phyloP scores from a whole-genome alignment of 2,113 vertebrate species.

The Morone chrysops region DNA sequence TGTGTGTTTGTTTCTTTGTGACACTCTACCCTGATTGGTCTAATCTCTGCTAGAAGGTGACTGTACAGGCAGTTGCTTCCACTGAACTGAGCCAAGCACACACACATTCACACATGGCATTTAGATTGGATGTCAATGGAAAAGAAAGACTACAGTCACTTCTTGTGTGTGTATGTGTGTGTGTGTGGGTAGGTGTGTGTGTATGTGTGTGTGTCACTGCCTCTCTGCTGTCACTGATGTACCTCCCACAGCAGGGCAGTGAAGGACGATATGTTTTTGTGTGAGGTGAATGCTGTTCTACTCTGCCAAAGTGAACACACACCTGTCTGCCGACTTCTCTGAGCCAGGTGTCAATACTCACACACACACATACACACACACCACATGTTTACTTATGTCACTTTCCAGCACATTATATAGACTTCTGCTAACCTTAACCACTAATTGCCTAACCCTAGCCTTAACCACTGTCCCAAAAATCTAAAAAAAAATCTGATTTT shows the following conservation, averaged over 20 bases:
- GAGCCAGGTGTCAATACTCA: conserved; percentile 22
- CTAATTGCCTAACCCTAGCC: too few species aligned
- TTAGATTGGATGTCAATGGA: neutral
- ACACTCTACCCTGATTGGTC: neutral
- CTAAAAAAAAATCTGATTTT: too few species aligned
- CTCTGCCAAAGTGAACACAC: conserved; percentile 3
- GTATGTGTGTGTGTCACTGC: conserved; percentile 14
- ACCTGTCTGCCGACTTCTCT: conserved; percentile 19
- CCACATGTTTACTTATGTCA: too few species aligned
- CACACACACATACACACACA: conserved; percentile 22
- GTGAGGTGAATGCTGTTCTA: conserved; percentile 9
- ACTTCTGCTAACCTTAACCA: too few species aligned
- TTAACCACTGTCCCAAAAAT: too few species aligned
- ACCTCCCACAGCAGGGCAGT: neutral
- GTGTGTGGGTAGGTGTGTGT: conserved; percentile 25
- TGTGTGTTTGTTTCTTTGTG: neutral
- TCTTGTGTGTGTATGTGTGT: conserved; percentile 1
- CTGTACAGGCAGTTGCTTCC: neutral
- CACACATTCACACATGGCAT: neutral
- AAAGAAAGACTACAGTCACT: neutral
- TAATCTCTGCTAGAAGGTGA: conserved; percentile 25
- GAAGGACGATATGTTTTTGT: conserved; percentile 18
- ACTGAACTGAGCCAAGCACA: neutral
- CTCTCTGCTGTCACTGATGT: neutral
- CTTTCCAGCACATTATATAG: too few species aligned